These are phyloP conservation scores for Aethina tumida DNA, from an alignment of 1,140 invertebrate species.

Conservation along the genomic window DNA sequence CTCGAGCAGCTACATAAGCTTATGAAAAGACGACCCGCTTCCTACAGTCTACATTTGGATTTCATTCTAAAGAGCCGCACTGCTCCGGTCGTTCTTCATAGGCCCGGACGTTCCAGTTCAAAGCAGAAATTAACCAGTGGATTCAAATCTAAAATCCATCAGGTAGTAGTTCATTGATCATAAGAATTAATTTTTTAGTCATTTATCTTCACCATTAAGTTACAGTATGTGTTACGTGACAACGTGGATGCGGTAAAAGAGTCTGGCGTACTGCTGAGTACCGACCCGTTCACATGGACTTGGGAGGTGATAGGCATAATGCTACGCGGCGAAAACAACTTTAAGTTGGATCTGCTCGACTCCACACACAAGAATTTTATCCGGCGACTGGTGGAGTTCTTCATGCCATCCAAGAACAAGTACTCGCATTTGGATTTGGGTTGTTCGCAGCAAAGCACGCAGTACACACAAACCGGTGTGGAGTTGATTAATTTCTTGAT, in stretches of 20 bases:
- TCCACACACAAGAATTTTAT: constrained; percentile 69
- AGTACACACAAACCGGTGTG: constrained; percentile 61
- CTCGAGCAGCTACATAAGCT: constrained; percentile 67
- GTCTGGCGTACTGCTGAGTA: constrained; percentile 61
- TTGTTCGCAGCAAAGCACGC: constrained; percentile 40
- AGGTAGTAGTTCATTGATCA: constrained; percentile 19
- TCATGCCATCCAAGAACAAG: constrained; percentile 76
- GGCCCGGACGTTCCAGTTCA: too few relatives aligned
- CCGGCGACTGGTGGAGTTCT: constrained; percentile 72
- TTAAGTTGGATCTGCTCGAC: constrained; percentile 53
- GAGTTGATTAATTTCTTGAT: constrained; percentile 70
- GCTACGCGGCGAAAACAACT: constrained; percentile 36
- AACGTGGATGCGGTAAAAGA: constrained; percentile 60
- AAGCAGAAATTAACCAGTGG: constrained; percentile 10
- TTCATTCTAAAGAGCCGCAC: constrained; percentile 45
- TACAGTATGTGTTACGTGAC: constrained; percentile 41
- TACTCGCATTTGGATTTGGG: constrained; percentile 64
- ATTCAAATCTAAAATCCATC: constrained; percentile 30
- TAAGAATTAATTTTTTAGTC: constrained; percentile 2
- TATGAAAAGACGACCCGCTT: constrained; percentile 65
- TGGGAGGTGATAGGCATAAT: constrained; percentile 73
- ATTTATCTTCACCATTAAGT: constrained; percentile 10
- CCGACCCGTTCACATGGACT: constrained; percentile 68
- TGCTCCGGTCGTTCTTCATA: too few relatives aligned
- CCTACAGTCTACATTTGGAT: constrained; percentile 74